Base-by-base conservation (phyloP, 2,797 vertebrate species). In the Neosilurus hyrtlii region DNA sequence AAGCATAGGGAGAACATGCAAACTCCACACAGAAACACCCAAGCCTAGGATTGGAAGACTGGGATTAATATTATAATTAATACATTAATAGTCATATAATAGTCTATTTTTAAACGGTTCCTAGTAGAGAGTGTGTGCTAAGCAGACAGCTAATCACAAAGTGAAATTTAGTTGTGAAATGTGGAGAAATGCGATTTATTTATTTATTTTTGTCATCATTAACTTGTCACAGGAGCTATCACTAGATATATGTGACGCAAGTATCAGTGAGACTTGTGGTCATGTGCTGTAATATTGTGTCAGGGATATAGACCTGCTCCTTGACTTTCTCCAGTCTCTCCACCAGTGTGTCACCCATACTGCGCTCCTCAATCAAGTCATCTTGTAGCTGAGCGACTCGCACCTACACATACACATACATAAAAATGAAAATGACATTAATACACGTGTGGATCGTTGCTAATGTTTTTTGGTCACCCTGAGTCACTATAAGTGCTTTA, bases 341-440 rank as follows among this genome's bases (percentile, higher is more conserved):
- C 65, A 97, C 95, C 84, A 99, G 89, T 73, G 95, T 92, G 88
- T 99, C 97, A 0, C 95, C 95, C 82, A 94, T 96, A 89, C 89
- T 92, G 86, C 95, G 95, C 89, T 99, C 98, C 85, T 99, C 98
- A 56, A 92, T 93, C 37, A 99, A 93, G 85, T 97, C 96, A 79
- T 95, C 90, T 88, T 97, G 95, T 61, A 99, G 91, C 62, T 97
- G 95, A 81, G 90, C 86, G 76, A 97, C 88, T 68, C 96, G 96
- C 56, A 95, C 95, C 98, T 99, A 88, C 1, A 75, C 37, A 71
- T 18, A 4, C 54, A 20, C 16, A 70, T 43, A 70, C 20, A 35
- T 7, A 59, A 22, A 77, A 59, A 86, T 88, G 83, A 77, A 88
- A 22, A 26, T 30, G 30, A 20, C 54, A 63, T 83, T 70, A 54